Conservation (phyloP, 2,888 invertebrate species). For the Gortyna flavago region DNA sequence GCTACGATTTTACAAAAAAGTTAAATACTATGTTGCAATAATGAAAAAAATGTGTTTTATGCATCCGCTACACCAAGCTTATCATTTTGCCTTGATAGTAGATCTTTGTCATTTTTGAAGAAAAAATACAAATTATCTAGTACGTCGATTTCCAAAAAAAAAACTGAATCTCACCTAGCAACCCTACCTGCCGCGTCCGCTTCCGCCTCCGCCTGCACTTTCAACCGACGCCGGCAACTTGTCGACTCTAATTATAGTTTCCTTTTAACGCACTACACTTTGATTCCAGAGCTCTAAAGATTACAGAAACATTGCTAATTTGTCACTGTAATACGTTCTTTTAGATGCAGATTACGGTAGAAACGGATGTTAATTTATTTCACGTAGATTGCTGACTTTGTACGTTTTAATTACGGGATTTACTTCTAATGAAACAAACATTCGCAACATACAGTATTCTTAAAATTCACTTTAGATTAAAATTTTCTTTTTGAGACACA, state of each 20-base stretch:
- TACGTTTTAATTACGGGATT: conserved; percentile 22
- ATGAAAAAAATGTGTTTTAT: not conserved
- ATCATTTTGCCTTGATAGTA: not conserved
- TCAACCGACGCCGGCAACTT: conserved; percentile 70
- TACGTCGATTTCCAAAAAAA: not conserved
- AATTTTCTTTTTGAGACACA: not conserved
- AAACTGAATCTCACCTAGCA: conserved; percentile 16
- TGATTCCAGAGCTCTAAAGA: conserved; percentile 78
- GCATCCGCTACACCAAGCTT: not conserved
- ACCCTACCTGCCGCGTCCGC: conserved; percentile 45
- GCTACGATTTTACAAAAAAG: not conserved
- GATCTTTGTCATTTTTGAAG: not conserved
- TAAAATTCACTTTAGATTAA: not conserved
- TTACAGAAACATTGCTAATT: conserved; percentile 78
- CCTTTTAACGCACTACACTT: conserved; percentile 79
- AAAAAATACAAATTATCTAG: not conserved
- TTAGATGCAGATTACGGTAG: conserved; percentile 55
- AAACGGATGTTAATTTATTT: conserved; percentile 44
- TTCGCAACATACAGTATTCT: not conserved
- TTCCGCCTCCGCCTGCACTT: conserved; percentile 60
- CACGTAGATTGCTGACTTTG: conserved; percentile 17
- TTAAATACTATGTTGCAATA: not conserved
- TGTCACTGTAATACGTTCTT: conserved; percentile 67
- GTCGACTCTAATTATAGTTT: conserved; percentile 83
- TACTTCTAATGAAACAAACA: not conserved